phyloP scores from a whole-genome alignment of 2,797 vertebrate genomes.

The Parauchenoglanis punctatus region DNA sequence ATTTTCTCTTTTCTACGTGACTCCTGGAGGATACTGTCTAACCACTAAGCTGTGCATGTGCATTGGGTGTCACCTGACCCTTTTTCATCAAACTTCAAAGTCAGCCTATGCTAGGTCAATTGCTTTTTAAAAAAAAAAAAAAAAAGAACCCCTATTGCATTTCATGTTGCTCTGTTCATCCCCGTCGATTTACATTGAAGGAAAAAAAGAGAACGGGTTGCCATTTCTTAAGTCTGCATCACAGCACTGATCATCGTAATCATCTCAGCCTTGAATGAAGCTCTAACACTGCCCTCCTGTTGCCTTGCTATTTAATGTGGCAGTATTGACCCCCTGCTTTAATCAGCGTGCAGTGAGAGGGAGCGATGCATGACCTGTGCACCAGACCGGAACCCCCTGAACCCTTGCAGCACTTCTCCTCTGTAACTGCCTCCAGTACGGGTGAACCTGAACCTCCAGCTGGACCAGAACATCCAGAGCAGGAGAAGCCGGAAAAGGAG shows the following conservation, averaged over 20 bases:
- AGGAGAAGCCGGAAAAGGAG: constrained; percentile 53
- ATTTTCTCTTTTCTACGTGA: constrained; percentile 17
- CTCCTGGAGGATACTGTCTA: constrained; percentile 10
- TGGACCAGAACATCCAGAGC: constrained; percentile 59
- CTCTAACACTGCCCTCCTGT: constrained; percentile 31
- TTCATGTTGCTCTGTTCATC: constrained; percentile 6
- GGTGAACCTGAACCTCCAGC: constrained; percentile 59
- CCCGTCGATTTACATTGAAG: neutral
- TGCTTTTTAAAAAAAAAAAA: neutral
- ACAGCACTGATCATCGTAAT: constrained; percentile 55
- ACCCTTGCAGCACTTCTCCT: constrained; percentile 57
- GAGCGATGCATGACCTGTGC: constrained; percentile 78
- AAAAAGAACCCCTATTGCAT: neutral
- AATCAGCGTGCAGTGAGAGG: constrained; percentile 37
- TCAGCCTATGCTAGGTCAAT: neutral
- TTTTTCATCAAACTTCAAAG: neutral
- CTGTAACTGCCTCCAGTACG: constrained; percentile 59
- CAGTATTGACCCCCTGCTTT: constrained; percentile 54
- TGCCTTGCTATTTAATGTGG: constrained; percentile 52
- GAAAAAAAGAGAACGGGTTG: neutral
- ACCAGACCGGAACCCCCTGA: constrained; percentile 67
- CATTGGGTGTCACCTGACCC: too few species aligned
- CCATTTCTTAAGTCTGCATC: constrained; percentile 43
- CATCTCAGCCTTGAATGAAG: constrained; percentile 25
- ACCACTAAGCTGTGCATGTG: constrained; percentile 1